Evolutionary conservation across 2,113 vertebrate genomes (phyloP).

Genomic region (Acrocephalus kingi): DNA sequence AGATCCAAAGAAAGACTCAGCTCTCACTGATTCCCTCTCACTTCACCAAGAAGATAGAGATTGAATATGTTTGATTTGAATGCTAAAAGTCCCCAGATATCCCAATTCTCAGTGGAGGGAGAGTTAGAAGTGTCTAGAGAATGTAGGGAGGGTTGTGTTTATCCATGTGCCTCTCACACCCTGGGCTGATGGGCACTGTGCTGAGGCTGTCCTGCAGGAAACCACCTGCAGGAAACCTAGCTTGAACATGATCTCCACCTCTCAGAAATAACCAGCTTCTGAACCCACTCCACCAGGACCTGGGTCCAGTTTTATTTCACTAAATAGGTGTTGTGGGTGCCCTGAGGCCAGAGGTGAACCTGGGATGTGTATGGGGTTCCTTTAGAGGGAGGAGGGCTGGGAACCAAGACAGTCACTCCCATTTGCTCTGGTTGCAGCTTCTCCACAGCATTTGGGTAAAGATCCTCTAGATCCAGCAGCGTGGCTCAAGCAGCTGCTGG

Average conservation of each 20-base stretch:
- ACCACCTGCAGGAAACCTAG: background rate
- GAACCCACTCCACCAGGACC: background rate
- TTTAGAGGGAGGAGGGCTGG: background rate
- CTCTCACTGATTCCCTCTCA: background rate
- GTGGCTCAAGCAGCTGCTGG: background rate
- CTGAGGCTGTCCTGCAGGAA: background rate
- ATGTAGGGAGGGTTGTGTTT: background rate
- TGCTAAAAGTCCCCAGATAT: background rate
- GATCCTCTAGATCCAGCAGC: background rate
- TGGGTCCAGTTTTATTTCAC: background rate
- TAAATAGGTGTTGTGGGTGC: no score
- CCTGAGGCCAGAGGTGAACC: background rate
- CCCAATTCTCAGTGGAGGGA: background rate
- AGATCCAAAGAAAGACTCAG: background rate
- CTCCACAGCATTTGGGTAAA: background rate
- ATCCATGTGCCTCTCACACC: background rate
- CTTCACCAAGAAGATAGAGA: background rate
- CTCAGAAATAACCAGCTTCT: background rate
- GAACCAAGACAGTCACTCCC: background rate
- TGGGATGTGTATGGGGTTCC: background rate
- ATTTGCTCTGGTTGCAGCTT: background rate
- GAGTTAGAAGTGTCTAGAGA: background rate
- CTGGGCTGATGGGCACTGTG: background rate
- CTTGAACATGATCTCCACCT: background rate
- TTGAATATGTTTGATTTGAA: background rate